Evolutionary conservation across 2,113 vertebrate genomes (phyloP).

Genomic region (Datnioides undecimradiatus): DNA sequence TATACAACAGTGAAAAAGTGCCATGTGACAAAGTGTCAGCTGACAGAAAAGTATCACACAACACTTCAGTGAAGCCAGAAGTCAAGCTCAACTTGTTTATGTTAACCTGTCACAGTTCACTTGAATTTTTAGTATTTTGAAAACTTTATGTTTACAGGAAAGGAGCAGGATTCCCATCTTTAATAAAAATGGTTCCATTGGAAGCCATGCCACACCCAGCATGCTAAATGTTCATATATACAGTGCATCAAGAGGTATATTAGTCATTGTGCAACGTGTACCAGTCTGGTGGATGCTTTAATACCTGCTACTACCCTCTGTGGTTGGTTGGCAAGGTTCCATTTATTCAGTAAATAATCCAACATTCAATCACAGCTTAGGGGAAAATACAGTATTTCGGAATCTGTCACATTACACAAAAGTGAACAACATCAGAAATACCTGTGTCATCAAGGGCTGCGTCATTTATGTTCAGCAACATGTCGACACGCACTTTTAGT

Average conservation of each 20-base stretch:
- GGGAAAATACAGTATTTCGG: no score
- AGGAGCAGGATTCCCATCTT: neutral
- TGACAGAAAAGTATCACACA: conserved; percentile 35
- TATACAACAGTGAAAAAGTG: conserved; percentile 7
- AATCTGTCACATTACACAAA: no score
- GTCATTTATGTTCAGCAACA: neutral
- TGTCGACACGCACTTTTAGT: neutral
- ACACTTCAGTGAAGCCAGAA: conserved; percentile 14
- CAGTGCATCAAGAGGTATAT: neutral
- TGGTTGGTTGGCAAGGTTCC: neutral
- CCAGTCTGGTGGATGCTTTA: neutral
- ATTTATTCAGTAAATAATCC: neutral
- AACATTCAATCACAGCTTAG: no score
- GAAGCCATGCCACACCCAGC: neutral
- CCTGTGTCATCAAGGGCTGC: neutral
- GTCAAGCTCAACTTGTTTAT: conserved; percentile 19
- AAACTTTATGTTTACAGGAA: neutral
- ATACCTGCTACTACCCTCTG: neutral
- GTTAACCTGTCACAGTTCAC: neutral
- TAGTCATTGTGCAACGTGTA: neutral
- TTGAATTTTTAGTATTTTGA: neutral
- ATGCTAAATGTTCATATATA: neutral
- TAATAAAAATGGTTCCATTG: neutral
- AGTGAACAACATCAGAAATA: neutral
- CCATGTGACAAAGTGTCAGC: conserved; percentile 21